A percentile compares a stretch with the other conserved stretches of the same genome.
Conservation (phyloP, 1,140 invertebrate species). For the Euborellia annulipes region DNA sequence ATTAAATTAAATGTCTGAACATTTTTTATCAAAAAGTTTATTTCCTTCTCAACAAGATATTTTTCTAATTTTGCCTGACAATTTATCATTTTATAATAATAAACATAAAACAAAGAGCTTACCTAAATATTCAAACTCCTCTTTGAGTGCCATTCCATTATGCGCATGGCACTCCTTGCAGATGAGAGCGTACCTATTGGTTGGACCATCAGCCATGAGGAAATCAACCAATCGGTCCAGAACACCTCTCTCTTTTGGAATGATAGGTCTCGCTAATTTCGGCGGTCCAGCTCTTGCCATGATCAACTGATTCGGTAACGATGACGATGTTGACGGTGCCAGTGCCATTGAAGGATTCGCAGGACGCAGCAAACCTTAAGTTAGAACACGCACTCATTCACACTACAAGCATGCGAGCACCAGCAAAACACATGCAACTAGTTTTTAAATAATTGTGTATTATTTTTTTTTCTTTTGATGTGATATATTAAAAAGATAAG, state of each 20-base stretch:
- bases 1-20: too few species aligned
- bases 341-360: too few species aligned
- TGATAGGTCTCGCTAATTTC: constrained; percentile 32
- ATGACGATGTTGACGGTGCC: too few species aligned
- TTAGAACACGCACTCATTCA: too few species aligned
- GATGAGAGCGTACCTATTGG: constrained; percentile 86
- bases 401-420: too few species aligned
- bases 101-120: too few species aligned
- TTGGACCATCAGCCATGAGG: constrained; percentile 86
- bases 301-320: not conserved
- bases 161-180: constrained; percentile 79
- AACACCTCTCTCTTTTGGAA: constrained; percentile 43
- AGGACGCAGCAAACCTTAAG: too few species aligned
- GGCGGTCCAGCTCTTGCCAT: constrained; percentile 16
- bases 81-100: not conserved
- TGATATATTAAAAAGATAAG: too few species aligned
- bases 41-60: constrained; percentile 8
- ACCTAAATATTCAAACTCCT: constrained; percentile 91
- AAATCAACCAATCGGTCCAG: constrained; percentile 87
- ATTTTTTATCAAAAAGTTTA: constrained; percentile 5
- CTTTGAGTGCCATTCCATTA: constrained; percentile 93
- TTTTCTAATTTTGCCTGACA: constrained; percentile 4
- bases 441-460: too few species aligned
- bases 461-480: too few species aligned
- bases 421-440: too few species aligned